Evolutionary conservation across 1,140 invertebrate genomes (phyloP).

Genomic region (Oppia nitens): DNA sequence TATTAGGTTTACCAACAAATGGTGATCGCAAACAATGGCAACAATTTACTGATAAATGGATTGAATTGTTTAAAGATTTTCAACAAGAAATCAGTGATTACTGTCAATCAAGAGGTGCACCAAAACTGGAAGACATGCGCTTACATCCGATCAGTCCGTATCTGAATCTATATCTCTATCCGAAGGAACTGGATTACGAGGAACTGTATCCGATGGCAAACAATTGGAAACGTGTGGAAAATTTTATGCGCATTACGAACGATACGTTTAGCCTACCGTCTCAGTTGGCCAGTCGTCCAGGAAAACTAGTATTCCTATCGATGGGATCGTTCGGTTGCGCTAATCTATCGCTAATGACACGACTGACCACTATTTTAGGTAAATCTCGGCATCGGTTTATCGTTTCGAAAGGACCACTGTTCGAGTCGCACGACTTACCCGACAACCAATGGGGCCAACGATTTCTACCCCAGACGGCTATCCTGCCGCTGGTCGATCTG

Average conservation of each 20-base stretch:
- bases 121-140: background rate
- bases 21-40: too few species aligned
- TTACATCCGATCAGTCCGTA: background rate
- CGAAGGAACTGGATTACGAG: too few species aligned
- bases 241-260: too few species aligned
- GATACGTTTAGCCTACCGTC: slow-evolving; percentile 3
- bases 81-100: too few species aligned
- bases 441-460: slow-evolving; percentile 12
- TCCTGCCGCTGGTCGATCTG: too few species aligned
- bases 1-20: too few species aligned
- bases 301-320: slow-evolving; percentile 13
- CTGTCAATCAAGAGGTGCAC: background rate
- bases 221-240: background rate
- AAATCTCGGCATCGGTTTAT: slow-evolving; percentile 10
- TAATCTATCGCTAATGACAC: slow-evolving; percentile 3
- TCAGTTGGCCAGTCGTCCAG: background rate
- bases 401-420: slow-evolving; percentile 8
- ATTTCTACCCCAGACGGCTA: slow-evolving; percentile 8
- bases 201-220: background rate
- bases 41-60: too few species aligned
- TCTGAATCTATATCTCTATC: too few species aligned
- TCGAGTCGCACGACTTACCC: background rate
- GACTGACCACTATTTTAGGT: background rate
- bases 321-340: slow-evolving; percentile 13
- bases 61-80: too few species aligned